Evolutionary conservation across 2,113 vertebrate species (phyloP).

Genomic region (Otus sunia): DNA sequence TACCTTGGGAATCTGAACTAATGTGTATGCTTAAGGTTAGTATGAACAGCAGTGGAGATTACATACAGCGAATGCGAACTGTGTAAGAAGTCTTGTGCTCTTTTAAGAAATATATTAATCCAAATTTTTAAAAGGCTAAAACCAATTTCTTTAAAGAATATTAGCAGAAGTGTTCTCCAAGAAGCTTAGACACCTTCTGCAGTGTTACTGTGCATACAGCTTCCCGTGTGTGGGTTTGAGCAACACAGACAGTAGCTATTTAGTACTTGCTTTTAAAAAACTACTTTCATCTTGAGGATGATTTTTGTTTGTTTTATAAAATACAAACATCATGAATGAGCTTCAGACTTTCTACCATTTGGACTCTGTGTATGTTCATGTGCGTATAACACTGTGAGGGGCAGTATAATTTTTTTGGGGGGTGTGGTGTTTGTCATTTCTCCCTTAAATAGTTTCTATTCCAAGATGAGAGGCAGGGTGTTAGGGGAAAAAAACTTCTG

Average conservation of each 20-base stretch:
- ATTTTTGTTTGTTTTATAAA: background rate
- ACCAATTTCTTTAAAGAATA: background rate
- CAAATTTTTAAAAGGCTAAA: background rate
- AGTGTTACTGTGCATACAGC: background rate
- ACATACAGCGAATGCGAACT: fast-evolving
- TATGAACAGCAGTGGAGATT: background rate
- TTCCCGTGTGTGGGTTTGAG: background rate
- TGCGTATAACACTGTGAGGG: background rate
- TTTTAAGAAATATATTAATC: background rate
- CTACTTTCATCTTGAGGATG: background rate
- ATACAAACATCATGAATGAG: background rate
- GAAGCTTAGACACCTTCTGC: fast-evolving
- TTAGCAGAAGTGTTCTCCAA: background rate
- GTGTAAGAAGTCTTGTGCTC: background rate
- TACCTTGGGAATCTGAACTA: background rate
- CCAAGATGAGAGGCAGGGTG: background rate
- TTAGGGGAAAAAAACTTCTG: background rate
- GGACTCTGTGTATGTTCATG: background rate
- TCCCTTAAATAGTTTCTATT: background rate
- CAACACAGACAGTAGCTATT: background rate
- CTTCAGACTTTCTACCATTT: background rate
- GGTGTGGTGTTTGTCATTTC: background rate
- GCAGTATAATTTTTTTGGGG: background rate
- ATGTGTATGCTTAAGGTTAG: background rate
- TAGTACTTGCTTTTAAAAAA: background rate